Percentiles rank a stretch among this genome's conserved stretches.
Evolutionary conservation across 35 echinoderm and acorn worm genomes (phyloP).

Genomic region (Acanthaster planci): DNA sequence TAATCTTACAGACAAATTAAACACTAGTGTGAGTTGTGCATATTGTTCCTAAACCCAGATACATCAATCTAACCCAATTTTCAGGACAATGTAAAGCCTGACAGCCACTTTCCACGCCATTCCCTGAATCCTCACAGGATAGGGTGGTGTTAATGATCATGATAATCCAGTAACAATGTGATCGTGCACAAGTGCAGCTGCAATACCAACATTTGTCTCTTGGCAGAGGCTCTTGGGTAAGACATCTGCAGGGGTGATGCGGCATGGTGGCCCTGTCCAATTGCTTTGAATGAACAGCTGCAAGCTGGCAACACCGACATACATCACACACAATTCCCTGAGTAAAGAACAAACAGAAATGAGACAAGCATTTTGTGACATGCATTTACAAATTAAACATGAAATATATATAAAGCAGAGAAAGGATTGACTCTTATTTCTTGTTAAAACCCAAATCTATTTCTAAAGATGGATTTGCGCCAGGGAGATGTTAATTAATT

Average conservation of each 20-base stretch:
- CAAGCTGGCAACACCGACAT: slow-evolving; percentile 48
- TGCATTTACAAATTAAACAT: too few relatives aligned
- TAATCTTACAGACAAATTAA: too few relatives aligned
- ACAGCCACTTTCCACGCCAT: too few relatives aligned
- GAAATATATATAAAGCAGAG: too few relatives aligned
- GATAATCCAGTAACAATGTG: background rate
- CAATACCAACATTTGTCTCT: slow-evolving; percentile 10
- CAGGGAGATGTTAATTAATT: too few relatives aligned
- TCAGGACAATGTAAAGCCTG: background rate
- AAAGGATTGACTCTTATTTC: too few relatives aligned
- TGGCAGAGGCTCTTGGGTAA: slow-evolving; percentile 12
- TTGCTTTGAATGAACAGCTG: slow-evolving; percentile 73
- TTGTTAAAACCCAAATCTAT: too few relatives aligned
- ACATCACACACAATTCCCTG: slow-evolving; percentile 52
- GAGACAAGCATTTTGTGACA: too few relatives aligned
- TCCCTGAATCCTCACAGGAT: background rate
- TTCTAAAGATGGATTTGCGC: too few relatives aligned
- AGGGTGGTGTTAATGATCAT: background rate
- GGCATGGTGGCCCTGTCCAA: slow-evolving; percentile 60
- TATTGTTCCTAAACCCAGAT: too few relatives aligned
- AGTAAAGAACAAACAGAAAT: background rate
- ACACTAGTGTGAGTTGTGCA: too few relatives aligned
- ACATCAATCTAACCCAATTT: background rate
- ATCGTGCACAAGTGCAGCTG: background rate
- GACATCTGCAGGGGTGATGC: slow-evolving; percentile 23